A percentile compares a stretch with the other conserved stretches of the same genome.
These are phyloP conservation scores for Cephalopachus bancanus DNA, from an alignment of 2,797 vertebrate species.

Conservation along the genomic window DNA sequence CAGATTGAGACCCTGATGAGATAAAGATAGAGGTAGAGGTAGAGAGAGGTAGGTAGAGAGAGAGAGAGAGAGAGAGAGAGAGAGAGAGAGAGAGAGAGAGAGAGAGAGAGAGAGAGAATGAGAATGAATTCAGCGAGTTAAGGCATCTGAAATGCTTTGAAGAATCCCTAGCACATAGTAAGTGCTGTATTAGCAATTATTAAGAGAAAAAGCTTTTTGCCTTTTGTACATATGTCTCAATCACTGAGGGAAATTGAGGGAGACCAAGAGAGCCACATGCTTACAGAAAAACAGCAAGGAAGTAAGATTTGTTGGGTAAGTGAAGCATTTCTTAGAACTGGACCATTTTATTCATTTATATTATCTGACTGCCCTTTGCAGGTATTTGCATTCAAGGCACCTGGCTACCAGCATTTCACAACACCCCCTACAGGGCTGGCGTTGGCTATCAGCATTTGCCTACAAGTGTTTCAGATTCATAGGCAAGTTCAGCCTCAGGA, in stretches of 20 bases:
- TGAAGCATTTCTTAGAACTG: neutral
- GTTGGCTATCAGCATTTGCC: neutral
- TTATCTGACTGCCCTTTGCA: neutral
- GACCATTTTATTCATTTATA: neutral
- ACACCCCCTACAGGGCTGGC: no score
- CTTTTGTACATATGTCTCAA: neutral
- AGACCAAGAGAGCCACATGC: neutral
- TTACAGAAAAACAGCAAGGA: constrained; percentile 14
- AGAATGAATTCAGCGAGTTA: neutral
- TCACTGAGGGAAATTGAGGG: neutral
- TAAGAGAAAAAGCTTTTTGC: neutral
- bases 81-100: no score
- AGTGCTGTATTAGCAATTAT: neutral
- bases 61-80: no score
- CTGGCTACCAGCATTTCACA: neutral
- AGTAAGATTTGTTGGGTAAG: neutral
- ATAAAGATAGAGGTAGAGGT: no score
- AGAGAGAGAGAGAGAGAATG: no score
- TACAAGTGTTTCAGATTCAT: neutral
- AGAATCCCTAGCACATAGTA: neutral
- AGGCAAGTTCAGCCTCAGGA: neutral
- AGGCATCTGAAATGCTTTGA: neutral
- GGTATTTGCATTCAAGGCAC: neutral
- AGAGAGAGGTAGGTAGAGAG: no score
- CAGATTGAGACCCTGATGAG: neutral